Conservation (phyloP, 2,888 invertebrate genomes). For the Athripsodes cinereus region DNA sequence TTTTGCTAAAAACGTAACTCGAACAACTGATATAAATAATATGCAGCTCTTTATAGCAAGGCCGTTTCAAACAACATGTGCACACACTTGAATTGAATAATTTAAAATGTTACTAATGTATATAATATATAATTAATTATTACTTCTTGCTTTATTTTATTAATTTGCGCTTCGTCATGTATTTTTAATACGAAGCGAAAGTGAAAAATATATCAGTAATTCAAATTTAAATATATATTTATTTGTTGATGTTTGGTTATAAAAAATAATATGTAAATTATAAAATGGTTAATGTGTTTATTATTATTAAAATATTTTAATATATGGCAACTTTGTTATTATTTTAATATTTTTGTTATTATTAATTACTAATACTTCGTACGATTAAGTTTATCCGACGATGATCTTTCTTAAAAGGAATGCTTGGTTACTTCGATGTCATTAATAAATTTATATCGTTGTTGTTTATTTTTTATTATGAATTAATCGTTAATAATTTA, state of each 20-base stretch:
- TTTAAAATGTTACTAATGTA: not conserved
- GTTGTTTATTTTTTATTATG: not conserved
- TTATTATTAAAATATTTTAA: not conserved
- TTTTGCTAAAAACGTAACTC: not conserved
- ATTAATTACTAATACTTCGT: not conserved
- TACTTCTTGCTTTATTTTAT: not conserved
- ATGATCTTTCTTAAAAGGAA: slow-evolving; percentile 10
- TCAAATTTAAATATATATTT: not conserved
- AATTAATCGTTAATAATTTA: not conserved
- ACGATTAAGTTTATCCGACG: slow-evolving; percentile 6
- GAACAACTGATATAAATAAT: not conserved
- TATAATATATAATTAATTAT: not conserved
- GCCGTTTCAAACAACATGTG: not conserved
- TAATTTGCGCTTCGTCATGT: no score
- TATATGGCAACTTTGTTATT: slow-evolving; percentile 23
- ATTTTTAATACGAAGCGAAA: not conserved
- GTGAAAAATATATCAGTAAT: not conserved
- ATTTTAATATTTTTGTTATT: slow-evolving; percentile 8
- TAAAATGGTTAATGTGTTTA: not conserved
- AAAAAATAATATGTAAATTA: not conserved
- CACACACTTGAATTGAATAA: not conserved
- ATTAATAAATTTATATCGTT: slow-evolving; percentile 9
- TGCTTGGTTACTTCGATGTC: slow-evolving; percentile 17
- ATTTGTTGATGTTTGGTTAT: not conserved
- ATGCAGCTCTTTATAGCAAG: not conserved